Evolutionary conservation across 2,888 invertebrate genomes (phyloP).

Genomic region (Dasypolia templi): DNA sequence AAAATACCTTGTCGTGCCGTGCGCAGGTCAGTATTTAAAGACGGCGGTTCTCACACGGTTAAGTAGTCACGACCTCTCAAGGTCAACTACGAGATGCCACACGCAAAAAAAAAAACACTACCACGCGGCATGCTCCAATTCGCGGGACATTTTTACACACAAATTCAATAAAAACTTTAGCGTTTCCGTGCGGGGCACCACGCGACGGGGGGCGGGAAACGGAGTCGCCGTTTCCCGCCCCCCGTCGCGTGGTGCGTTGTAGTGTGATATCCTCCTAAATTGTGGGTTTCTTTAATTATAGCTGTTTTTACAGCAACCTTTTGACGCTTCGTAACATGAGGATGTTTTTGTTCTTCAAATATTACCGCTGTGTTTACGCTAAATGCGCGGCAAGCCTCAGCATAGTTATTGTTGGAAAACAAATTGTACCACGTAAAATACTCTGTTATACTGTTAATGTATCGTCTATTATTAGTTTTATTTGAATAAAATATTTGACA

Average conservation of each 20-base stretch:
- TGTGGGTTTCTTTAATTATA: background rate
- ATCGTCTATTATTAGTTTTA: slow-evolving; percentile 77
- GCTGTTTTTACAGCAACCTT: background rate
- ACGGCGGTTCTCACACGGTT: background rate
- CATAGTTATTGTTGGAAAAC: slow-evolving; percentile 49
- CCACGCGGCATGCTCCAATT: no score
- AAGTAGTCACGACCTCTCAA: no score
- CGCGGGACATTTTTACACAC: background rate
- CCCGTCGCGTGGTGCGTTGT: background rate
- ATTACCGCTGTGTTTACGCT: background rate
- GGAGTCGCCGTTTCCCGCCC: background rate
- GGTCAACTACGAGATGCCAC: no score
- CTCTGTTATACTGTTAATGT: slow-evolving; percentile 82
- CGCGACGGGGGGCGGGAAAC: no score
- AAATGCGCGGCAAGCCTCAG: slow-evolving; percentile 25
- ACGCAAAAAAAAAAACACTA: no score
- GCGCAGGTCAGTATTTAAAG: background rate
- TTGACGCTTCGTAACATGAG: background rate
- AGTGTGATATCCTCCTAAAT: background rate
- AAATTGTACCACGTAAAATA: slow-evolving; percentile 74
- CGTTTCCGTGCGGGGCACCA: background rate
- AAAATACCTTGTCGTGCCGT: background rate
- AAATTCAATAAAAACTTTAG: background rate
- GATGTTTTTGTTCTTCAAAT: background rate
- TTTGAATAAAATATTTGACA: slow-evolving; percentile 73